phyloP scores from a whole-genome alignment of 2,113 vertebrate genomes.

The Entosphenus tridentatus region DNA sequence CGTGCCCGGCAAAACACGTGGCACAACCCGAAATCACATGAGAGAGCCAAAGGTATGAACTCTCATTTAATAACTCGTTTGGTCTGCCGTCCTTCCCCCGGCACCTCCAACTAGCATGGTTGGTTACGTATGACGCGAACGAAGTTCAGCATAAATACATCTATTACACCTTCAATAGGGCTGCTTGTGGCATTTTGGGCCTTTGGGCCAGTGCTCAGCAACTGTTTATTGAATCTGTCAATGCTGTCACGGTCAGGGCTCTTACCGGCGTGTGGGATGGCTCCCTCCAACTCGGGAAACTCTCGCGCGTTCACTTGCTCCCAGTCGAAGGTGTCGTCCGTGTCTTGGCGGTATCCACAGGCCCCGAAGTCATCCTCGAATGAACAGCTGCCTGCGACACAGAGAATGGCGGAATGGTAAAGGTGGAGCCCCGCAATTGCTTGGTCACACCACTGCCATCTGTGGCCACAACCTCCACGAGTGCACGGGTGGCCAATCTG shows the following conservation, averaged over 20 bases:
- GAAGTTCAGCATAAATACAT: background rate
- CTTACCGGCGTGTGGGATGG: constrained; percentile 1
- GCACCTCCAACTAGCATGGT: no score
- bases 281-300: constrained; percentile 3
- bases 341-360: constrained; percentile 2
- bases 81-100: no score
- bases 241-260: background rate
- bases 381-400: background rate
- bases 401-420: no score
- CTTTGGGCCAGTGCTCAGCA: background rate
- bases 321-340: constrained; percentile 1
- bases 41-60: no score
- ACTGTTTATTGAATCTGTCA: background rate
- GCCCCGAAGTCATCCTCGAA: background rate
- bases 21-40: no score
- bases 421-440: no score
- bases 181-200: background rate
- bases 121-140: background rate
- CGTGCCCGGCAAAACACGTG: no score
- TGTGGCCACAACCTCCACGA: no score
- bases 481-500: no score
- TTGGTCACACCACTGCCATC: no score
- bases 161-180: background rate
- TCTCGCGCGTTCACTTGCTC: constrained; percentile 3
- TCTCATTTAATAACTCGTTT: no score